phyloP scores from a whole-genome alignment of 2,797 vertebrate genomes.

The Dermochelys coriacea region DNA sequence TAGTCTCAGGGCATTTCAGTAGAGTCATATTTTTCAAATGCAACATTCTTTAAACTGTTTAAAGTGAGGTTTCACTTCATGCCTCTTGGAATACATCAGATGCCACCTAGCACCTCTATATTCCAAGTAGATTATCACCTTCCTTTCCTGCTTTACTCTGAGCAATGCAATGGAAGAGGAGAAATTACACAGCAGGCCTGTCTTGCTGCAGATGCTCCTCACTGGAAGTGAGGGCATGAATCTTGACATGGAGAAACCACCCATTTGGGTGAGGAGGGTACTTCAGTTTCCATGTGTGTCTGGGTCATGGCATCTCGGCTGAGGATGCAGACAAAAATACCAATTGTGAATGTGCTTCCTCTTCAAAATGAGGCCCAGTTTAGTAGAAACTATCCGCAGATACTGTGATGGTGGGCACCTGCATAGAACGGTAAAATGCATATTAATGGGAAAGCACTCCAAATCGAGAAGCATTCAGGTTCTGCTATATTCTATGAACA shows the following conservation, averaged over 20 bases:
- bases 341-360: not conserved
- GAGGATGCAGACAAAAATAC: not conserved
- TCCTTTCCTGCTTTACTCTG: constrained; percentile 11
- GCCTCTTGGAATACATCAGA: constrained; percentile 57
- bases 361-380: not conserved
- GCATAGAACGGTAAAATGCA: not conserved
- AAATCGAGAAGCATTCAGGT: not conserved
- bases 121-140: constrained; percentile 47
- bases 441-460: not conserved
- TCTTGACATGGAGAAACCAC: not conserved
- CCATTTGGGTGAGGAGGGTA: not conserved
- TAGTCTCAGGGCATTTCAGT: not conserved
- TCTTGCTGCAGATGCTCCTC: not conserved
- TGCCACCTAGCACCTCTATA: constrained; percentile 39
- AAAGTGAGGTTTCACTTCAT: constrained; percentile 48
- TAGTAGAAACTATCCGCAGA: not conserved
- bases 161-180: constrained; percentile 4
- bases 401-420: not conserved
- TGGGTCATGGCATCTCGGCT: not conserved
- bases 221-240: not conserved
- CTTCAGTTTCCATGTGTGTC: not conserved
- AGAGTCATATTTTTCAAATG: constrained; percentile 60
- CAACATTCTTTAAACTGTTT: constrained; percentile 58
- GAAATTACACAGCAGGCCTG: not conserved
- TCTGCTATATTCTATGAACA: not conserved